Percentiles rank a stretch among this genome's conserved stretches.
These are phyloP conservation scores for Nothobranchius furzeri DNA, from an alignment of 2,113 vertebrate genomes.

Conservation along the genomic window DNA sequence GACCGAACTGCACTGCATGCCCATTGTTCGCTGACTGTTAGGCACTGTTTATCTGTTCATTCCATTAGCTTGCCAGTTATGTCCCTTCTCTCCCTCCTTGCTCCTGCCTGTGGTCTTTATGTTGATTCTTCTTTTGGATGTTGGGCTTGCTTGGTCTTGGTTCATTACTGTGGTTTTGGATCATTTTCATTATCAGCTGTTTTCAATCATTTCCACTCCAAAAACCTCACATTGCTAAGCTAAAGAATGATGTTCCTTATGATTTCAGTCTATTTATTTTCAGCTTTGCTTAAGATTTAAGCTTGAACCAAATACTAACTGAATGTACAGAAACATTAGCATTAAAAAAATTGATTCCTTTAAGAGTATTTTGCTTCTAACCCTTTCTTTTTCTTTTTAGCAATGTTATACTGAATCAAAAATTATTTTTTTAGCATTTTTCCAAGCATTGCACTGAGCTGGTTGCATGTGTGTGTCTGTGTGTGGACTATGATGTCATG, in stretches of 20 bases:
- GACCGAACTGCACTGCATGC: constrained; percentile 28
- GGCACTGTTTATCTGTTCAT: constrained; percentile 34
- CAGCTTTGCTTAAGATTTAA: constrained; percentile 17
- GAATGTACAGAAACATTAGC: constrained; percentile 9
- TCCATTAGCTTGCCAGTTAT: constrained; percentile 26
- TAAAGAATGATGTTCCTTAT: constrained; percentile 51
- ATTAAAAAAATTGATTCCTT: constrained; percentile 13
- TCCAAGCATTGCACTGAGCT: constrained; percentile 25
- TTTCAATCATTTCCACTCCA: constrained; percentile 49
- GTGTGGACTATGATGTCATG: constrained; percentile 58
- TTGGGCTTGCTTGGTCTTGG: constrained; percentile 44
- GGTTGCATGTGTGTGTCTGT: constrained; percentile 27
- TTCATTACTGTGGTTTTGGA: constrained; percentile 45
- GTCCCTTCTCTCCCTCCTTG: constrained; percentile 15
- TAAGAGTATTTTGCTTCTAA: background rate
- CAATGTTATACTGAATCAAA: constrained; percentile 7
- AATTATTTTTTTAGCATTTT: constrained; percentile 28
- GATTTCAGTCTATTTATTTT: constrained; percentile 37
- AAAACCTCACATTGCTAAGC: constrained; percentile 49
- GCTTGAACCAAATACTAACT: constrained; percentile 25
- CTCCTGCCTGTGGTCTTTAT: constrained; percentile 22
- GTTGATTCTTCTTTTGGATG: constrained; percentile 32
- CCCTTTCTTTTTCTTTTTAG: constrained; percentile 1
- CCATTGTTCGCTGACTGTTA: constrained; percentile 28
- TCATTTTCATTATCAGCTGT: constrained; percentile 47